Conservation (phyloP, 37 sponge, comb jelly and placozoan genomes). For the Agelas oroides region DNA sequence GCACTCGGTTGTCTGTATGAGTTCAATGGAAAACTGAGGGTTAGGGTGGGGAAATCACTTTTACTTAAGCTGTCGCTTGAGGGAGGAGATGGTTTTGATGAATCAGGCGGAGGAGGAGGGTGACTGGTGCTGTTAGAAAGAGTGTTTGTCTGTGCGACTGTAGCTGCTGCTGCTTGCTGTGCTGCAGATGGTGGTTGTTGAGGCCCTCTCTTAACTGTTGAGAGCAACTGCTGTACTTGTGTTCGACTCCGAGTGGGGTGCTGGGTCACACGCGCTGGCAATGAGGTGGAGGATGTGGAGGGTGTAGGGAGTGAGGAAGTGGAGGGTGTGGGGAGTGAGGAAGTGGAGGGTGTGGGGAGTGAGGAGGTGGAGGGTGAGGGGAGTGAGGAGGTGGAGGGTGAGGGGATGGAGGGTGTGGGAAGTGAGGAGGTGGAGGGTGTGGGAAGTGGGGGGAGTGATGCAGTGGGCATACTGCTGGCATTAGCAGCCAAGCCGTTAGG, state of each 20-base stretch:
- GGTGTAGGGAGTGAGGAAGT: neutral
- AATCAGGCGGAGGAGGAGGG: neutral
- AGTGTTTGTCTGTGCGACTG: neutral
- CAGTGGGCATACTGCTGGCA: neutral
- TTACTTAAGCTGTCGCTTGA: neutral
- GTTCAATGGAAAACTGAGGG: neutral
- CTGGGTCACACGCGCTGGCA: neutral
- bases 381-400: constrained; percentile 1
- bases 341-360: neutral
- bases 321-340: neutral
- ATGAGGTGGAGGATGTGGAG: neutral
- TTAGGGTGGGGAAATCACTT: neutral
- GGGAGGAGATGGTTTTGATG: neutral
- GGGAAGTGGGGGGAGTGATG: neutral
- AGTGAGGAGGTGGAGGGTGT: neutral
- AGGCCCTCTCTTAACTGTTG: constrained; percentile 11
- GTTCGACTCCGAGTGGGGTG: constrained; percentile 13
- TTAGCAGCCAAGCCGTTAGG: constrained; percentile 32
- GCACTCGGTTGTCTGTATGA: neutral
- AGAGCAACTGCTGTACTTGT: constrained; percentile 28
- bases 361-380: constrained; percentile 4
- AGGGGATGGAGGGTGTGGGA: neutral
- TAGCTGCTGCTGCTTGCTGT: neutral
- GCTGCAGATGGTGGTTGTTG: constrained; percentile 11
- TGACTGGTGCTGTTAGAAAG: neutral